These are phyloP conservation scores for Sipha maydis DNA, from an alignment of 2,888 invertebrate genomes.

Conservation along the genomic window DNA sequence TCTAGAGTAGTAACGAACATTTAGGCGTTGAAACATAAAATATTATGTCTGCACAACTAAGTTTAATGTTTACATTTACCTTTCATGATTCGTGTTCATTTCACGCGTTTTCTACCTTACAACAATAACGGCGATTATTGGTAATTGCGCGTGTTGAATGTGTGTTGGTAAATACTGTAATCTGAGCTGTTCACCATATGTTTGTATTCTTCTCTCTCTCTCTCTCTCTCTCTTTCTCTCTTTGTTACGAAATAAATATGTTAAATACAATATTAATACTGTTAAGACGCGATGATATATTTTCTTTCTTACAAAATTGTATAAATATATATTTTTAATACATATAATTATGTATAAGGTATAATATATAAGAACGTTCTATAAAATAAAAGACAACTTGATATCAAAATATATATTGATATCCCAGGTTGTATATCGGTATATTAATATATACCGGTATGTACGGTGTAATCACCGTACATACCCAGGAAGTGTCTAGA, in stretches of 20 bases:
- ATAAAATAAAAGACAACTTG: no score
- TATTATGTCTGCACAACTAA: background rate
- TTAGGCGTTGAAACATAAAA: no score
- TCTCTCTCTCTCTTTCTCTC: background rate
- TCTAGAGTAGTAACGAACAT: no score
- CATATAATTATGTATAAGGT: no score
- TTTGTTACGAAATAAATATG: background rate
- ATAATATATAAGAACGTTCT: no score
- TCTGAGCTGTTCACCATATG: background rate
- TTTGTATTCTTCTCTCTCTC: background rate
- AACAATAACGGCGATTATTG: constrained; percentile 20
- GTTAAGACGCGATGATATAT: background rate
- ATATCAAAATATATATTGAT: no score
- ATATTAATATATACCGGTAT: no score
- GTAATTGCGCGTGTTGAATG: constrained; percentile 6
- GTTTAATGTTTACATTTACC: background rate
- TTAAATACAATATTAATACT: background rate
- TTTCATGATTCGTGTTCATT: background rate
- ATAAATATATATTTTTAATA: background rate
- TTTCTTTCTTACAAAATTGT: background rate
- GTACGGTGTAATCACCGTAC: no score
- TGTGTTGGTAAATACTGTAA: constrained; percentile 3
- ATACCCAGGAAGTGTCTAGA: no score
- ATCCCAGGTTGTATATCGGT: no score
- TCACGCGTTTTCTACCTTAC: background rate